phyloP scores from a whole-genome alignment of 2,113 vertebrate species.

The Poecilia latipinna region DNA sequence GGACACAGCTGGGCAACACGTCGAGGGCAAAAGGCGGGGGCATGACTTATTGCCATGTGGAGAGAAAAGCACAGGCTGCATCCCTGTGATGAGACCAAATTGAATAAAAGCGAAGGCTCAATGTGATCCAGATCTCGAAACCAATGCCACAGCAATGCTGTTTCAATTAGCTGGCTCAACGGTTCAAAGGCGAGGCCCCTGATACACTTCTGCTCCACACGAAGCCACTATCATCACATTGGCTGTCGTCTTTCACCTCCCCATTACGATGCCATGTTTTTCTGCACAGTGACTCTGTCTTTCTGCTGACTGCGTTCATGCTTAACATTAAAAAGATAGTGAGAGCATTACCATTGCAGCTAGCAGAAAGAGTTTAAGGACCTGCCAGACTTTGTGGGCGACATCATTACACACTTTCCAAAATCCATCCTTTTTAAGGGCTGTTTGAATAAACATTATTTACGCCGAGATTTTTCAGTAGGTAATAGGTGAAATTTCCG shows the following conservation, averaged over 20 bases:
- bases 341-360: constrained; percentile 34
- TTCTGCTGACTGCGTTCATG: constrained; percentile 53
- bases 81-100: constrained; percentile 70
- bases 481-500: no score
- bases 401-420: no score
- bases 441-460: no score
- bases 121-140: constrained; percentile 79
- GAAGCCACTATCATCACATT: constrained; percentile 74
- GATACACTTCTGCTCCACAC: constrained; percentile 65
- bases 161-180: constrained; percentile 79
- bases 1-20: constrained; percentile 83
- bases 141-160: constrained; percentile 72
- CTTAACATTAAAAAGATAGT: constrained; percentile 76
- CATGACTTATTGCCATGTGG: constrained; percentile 80
- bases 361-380: constrained; percentile 64
- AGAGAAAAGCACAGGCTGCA: constrained; percentile 48
- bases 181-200: constrained; percentile 79
- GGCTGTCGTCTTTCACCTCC: constrained; percentile 67
- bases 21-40: constrained; percentile 79
- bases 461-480: no score
- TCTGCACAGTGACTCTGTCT: constrained; percentile 41
- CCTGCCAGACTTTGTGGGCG: constrained; percentile 41
- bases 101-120: constrained; percentile 75
- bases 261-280: constrained; percentile 66
- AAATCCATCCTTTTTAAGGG: no score